Conservation (phyloP, 2,797 vertebrate species). For the Dryobates pubescens region DNA sequence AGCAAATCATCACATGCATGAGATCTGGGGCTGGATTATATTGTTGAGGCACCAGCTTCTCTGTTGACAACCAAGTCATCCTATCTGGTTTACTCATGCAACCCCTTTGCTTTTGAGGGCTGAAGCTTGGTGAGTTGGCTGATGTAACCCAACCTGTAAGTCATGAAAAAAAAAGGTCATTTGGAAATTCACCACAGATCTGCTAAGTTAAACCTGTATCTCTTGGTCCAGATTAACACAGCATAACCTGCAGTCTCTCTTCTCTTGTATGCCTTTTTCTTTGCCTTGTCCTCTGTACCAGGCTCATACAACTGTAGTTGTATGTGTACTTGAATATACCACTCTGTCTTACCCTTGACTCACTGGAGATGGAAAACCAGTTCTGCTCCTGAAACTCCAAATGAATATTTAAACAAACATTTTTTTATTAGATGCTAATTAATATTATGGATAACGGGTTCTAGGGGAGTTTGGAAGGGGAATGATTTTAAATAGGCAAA, state of each 20-base stretch:
- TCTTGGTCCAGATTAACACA: background rate
- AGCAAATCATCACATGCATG: accelerated
- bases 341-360: background rate
- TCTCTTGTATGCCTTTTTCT: background rate
- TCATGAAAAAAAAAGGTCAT: background rate
- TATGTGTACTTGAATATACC: background rate
- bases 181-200: background rate
- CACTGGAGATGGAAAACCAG: background rate
- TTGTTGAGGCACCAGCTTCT: accelerated
- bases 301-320: background rate
- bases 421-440: slow-evolving; percentile 13
- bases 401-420: background rate
- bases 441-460: slow-evolving; percentile 11
- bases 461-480: background rate
- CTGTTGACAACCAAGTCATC: background rate
- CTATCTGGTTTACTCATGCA: background rate
- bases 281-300: background rate
- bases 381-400: background rate
- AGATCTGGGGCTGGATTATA: background rate
- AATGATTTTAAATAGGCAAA: slow-evolving; percentile 24
- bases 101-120: background rate
- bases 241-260: background rate
- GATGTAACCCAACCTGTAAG: background rate
- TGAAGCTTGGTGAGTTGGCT: background rate
- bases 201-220: background rate